Conservation (phyloP, 2,113 vertebrate genomes). For the Phylloscopus whistleri region DNA sequence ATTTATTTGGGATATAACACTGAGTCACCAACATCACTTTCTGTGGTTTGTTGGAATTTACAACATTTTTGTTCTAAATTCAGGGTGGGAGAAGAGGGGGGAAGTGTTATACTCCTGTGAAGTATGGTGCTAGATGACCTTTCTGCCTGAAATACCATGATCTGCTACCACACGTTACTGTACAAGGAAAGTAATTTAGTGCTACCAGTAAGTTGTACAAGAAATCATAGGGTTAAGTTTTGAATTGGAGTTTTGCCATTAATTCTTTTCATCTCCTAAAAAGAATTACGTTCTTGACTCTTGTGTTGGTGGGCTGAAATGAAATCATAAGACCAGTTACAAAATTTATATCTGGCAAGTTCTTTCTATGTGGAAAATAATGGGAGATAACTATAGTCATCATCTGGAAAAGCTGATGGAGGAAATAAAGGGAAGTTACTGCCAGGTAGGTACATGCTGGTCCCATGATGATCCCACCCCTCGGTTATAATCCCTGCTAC, state of each 20-base stretch:
- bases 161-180: neutral
- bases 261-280: neutral
- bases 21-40: neutral
- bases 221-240: neutral
- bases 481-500: neutral
- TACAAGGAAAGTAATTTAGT: neutral
- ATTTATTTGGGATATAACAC: neutral
- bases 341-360: neutral
- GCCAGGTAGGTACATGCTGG: neutral
- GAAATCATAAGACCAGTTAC: neutral
- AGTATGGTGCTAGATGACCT: neutral
- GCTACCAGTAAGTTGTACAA: neutral
- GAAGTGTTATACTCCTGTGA: neutral
- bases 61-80: neutral
- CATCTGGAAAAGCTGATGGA: neutral
- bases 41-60: neutral
- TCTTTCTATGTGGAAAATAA: neutral
- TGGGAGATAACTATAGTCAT: neutral
- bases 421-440: neutral
- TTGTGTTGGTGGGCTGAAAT: neutral
- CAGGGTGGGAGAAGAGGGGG: neutral
- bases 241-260: neutral
- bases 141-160: neutral
- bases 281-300: neutral
- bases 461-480: neutral